Conservation (phyloP, 2,888 invertebrate species). For the Drosophila heteroneura region DNA sequence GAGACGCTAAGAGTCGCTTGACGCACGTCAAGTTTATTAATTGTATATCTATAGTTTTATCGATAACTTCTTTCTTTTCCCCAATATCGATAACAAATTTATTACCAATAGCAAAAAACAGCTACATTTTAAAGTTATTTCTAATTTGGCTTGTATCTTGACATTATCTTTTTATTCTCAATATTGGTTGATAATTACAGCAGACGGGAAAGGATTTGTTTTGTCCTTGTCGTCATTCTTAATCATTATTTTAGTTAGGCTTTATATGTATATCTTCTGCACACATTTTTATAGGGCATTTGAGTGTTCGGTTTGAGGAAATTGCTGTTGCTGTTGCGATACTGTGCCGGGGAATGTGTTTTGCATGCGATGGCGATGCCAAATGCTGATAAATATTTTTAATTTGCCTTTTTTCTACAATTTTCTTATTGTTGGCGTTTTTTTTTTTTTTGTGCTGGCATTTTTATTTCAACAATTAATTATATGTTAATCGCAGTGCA, state of each 20-base stretch:
- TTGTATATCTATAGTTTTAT: background rate
- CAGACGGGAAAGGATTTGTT: too few relatives aligned
- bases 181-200: too few relatives aligned
- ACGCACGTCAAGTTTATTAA: too few relatives aligned
- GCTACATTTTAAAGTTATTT: background rate
- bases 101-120: too few relatives aligned
- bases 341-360: conserved; percentile 62
- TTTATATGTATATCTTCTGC: too few relatives aligned
- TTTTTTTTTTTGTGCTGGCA: conserved; percentile 43
- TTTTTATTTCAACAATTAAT: conserved; percentile 73
- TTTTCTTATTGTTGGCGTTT: conserved; percentile 50
- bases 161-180: too few relatives aligned
- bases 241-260: too few relatives aligned
- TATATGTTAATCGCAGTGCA: conserved; percentile 82
- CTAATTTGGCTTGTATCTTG: too few relatives aligned
- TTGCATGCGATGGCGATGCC: conserved; percentile 80
- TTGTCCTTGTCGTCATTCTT: too few relatives aligned
- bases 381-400: conserved; percentile 63
- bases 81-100: too few relatives aligned
- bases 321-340: conserved; percentile 38
- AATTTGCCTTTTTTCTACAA: conserved; percentile 36
- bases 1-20: background rate
- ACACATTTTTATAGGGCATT: conserved; percentile 16
- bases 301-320: background rate
- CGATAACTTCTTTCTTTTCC: background rate